Conservation (phyloP, 2,797 vertebrate genomes). For the Pseudomugil gertrudae region DNA sequence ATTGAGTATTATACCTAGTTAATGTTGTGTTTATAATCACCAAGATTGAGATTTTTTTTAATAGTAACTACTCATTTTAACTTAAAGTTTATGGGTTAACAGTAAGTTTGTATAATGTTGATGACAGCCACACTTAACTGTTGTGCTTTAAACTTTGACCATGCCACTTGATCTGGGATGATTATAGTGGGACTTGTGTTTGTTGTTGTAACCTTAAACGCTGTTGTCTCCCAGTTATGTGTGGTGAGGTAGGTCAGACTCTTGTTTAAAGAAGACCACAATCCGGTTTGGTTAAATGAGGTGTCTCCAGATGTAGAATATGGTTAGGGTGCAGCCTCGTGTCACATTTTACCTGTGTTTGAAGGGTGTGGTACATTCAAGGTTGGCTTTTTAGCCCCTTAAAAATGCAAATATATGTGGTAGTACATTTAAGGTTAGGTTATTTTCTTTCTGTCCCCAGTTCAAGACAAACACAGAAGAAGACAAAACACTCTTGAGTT, state of each 20-base stretch:
- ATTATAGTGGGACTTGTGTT: slow-evolving; percentile 30
- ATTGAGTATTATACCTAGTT: not conserved
- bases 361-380: slow-evolving; percentile 65
- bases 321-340: slow-evolving; percentile 36
- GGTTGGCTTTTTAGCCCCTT: not conserved
- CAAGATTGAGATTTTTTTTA: not conserved
- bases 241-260: slow-evolving; percentile 38
- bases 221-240: slow-evolving; percentile 42
- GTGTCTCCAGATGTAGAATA: slow-evolving; percentile 30
- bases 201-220: slow-evolving; percentile 67
- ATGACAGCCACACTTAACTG: not conserved
- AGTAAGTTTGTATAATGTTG: not conserved
- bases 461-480: not conserved
- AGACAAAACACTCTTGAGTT: not conserved
- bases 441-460: not conserved
- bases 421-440: not conserved
- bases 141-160: slow-evolving; percentile 2
- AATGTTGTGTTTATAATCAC: not conserved
- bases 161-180: slow-evolving; percentile 47
- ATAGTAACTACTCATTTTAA: not conserved
- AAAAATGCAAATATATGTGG: slow-evolving; percentile 1
- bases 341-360: slow-evolving; percentile 41
- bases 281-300: slow-evolving; percentile 38
- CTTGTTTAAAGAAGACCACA: slow-evolving; percentile 41
- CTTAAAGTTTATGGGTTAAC: not conserved